Percentiles rank a stretch among this genome's conserved stretches.
Conservation (phyloP, 2,797 vertebrate species). For the Esox lucius region DNA sequence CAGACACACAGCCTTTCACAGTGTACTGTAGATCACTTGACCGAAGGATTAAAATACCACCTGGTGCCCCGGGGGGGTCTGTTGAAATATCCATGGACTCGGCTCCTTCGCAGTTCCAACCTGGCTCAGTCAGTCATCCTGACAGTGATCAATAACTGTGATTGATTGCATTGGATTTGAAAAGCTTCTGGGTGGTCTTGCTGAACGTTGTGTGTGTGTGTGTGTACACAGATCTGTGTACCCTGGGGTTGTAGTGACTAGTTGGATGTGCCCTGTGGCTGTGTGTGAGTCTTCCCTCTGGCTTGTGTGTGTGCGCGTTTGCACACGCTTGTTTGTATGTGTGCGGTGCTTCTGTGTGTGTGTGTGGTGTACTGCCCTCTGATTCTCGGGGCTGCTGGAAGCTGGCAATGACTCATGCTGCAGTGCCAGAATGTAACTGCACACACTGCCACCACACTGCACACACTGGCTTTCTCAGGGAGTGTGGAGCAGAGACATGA, state of each 20-base stretch:
- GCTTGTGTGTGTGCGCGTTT: constrained; percentile 4
- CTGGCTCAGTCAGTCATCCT: constrained; percentile 12
- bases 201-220: constrained; percentile 1
- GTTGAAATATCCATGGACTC: constrained; percentile 29
- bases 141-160: constrained; percentile 21
- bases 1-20: not conserved
- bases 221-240: constrained; percentile 8
- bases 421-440: constrained; percentile 57
- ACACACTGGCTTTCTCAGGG: not conserved
- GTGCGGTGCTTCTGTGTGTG: constrained; percentile 10
- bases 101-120: constrained; percentile 13
- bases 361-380: constrained; percentile 16
- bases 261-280: not conserved
- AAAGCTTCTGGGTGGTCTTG: constrained; percentile 3
- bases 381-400: constrained; percentile 28
- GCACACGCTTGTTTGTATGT: constrained; percentile 29
- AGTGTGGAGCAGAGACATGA: not conserved
- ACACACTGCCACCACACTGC: constrained; percentile 39
- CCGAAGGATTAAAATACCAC: constrained; percentile 6
- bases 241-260: not conserved
- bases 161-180: constrained; percentile 25
- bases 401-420: constrained; percentile 69
- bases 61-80: constrained; percentile 20
- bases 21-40: constrained; percentile 7
- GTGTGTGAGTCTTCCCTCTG: constrained; percentile 5